Percentiles rank a stretch among this genome's conserved stretches.
These are phyloP conservation scores for Pseudomyrmex cubaensis DNA, from an alignment of 1,140 invertebrate species.

Conservation along the genomic window DNA sequence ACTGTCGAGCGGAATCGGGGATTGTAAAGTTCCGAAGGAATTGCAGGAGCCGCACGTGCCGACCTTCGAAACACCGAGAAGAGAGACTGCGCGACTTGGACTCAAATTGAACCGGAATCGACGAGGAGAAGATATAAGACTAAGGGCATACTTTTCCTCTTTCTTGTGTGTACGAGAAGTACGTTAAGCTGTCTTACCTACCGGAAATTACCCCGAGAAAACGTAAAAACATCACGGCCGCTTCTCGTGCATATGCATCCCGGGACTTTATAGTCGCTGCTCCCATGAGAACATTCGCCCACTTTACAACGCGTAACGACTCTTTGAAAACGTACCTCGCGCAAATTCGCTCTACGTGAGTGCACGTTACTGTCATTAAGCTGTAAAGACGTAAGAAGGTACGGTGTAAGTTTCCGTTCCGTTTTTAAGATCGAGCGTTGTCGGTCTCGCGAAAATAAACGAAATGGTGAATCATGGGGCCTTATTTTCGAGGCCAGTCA, in stretches of 20 bases:
- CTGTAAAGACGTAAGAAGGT: slow-evolving; percentile 41
- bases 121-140: slow-evolving; percentile 27
- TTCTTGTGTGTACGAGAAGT: not conserved
- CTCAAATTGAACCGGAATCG: slow-evolving; percentile 40
- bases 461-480: not conserved
- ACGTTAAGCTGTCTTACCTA: slow-evolving; percentile 32
- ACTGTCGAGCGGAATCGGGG: slow-evolving; percentile 9
- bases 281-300: not conserved
- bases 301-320: slow-evolving; percentile 56
- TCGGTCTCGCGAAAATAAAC: not conserved
- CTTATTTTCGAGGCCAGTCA: not conserved
- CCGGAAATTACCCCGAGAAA: slow-evolving; percentile 64
- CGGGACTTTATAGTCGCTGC: slow-evolving; percentile 34
- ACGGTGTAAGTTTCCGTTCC: slow-evolving; percentile 18
- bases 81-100: not conserved
- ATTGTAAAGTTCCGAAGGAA: slow-evolving; percentile 57
- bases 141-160: not conserved
- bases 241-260: slow-evolving; percentile 62
- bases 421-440: slow-evolving; percentile 18
- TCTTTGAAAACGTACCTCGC: slow-evolving; percentile 28
- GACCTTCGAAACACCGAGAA: slow-evolving; percentile 8
- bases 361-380: slow-evolving; percentile 11
- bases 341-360: slow-evolving; percentile 38
- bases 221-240: slow-evolving; percentile 62
- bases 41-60: slow-evolving; percentile 35